Percentiles rank a stretch among this genome's conserved stretches.
These are phyloP conservation scores for Pseudochirops corinnae DNA, from an alignment of 2,797 vertebrate species.

Conservation along the genomic window DNA sequence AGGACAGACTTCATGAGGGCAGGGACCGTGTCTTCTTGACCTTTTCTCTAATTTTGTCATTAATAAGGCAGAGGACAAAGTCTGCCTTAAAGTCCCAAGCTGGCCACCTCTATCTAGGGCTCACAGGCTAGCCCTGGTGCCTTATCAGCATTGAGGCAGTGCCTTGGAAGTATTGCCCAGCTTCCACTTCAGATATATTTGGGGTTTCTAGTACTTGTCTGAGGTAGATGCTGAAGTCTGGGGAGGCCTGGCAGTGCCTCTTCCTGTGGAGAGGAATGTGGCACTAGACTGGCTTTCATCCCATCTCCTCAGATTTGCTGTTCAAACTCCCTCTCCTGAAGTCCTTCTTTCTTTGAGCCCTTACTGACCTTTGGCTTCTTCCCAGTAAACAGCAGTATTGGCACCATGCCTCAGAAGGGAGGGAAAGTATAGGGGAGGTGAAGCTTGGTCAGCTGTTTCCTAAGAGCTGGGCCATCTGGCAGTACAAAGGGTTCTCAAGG, in stretches of 20 bases:
- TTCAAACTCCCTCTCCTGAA: background rate
- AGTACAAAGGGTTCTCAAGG: constrained; percentile 10
- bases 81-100: background rate
- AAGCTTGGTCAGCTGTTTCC: constrained; percentile 6
- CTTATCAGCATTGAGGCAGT: constrained; percentile 18
- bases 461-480: background rate
- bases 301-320: background rate
- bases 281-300: background rate
- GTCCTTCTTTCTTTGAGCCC: background rate
- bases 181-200: background rate
- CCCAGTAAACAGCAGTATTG: constrained; percentile 45
- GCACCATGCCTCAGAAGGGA: constrained; percentile 39
- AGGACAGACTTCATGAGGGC: background rate
- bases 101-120: constrained; percentile 50
- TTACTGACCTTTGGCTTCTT: constrained; percentile 52
- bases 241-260: background rate
- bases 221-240: background rate
- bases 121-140: constrained; percentile 6
- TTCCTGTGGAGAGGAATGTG: background rate
- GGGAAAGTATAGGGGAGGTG: constrained; percentile 20
- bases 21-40: background rate
- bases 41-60: background rate
- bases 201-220: background rate
- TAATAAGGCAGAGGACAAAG: background rate
- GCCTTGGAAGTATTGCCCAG: background rate